Evolutionary conservation across 2,797 vertebrate genomes (phyloP).

Genomic region (Bryconaethiops microstoma): DNA sequence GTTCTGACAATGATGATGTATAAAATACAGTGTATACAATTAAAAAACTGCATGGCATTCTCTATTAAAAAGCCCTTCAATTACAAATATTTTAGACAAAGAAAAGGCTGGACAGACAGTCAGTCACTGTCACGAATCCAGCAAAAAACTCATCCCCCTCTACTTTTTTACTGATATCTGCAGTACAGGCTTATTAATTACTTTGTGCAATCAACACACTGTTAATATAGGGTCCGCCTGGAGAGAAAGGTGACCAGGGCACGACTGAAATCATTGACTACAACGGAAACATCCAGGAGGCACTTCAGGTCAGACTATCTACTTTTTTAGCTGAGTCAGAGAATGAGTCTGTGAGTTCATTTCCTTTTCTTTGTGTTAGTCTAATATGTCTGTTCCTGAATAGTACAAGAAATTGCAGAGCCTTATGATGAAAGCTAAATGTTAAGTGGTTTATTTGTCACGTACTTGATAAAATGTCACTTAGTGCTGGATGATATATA

Average conservation of each 20-base stretch:
- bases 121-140: not conserved
- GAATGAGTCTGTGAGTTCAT: not conserved
- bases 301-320: conserved; percentile 85
- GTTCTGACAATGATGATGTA: not conserved
- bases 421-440: not conserved
- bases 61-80: not conserved
- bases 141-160: not conserved
- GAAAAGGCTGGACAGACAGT: too few species aligned
- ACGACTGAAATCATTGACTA: conserved; percentile 98
- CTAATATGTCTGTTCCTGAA: not conserved
- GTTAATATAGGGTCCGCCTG: conserved; percentile 87
- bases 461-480: not conserved
- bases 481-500: not conserved
- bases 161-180: not conserved
- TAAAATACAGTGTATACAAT: not conserved
- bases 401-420: not conserved
- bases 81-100: too few species aligned
- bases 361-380: not conserved
- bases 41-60: not conserved
- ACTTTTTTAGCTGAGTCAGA: not conserved
- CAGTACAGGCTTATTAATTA: conserved; percentile 20
- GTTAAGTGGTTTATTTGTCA: not conserved
- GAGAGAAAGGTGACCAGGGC: conserved; percentile 96
- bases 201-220: conserved; percentile 1
- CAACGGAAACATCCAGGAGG: conserved; percentile 97